Percentiles rank a stretch among this genome's conserved stretches.
phyloP scores from a whole-genome alignment of 2,888 invertebrate species.

The Xestoiulus laeticollis region DNA sequence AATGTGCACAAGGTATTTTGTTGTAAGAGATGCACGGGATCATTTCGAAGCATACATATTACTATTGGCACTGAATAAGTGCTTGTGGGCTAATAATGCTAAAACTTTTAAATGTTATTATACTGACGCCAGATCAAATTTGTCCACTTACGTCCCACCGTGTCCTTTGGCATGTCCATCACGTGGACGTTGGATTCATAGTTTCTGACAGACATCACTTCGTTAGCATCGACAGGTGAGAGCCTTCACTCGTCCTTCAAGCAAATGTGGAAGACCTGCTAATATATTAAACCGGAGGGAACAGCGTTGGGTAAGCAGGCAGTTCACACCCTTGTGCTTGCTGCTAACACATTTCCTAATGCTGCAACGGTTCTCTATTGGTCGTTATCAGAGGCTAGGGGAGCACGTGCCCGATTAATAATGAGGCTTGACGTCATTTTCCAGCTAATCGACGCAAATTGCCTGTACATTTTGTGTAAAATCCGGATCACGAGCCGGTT shows the following conservation, averaged over 20 bases:
- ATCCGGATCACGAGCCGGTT: too few species aligned
- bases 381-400: too few species aligned
- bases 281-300: neutral
- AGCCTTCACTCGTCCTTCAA: neutral
- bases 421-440: neutral
- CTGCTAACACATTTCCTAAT: neutral
- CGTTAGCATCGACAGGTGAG: neutral
- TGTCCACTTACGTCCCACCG: neutral
- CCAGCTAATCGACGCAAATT: neutral
- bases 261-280: neutral
- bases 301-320: neutral
- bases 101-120: too few species aligned
- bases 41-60: too few species aligned
- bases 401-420: neutral
- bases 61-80: too few species aligned
- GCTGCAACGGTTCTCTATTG: too few species aligned
- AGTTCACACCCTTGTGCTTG: too few species aligned
- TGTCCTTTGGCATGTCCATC: conserved; percentile 2
- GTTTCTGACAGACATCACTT: neutral
- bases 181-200: neutral
- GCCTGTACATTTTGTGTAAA: neutral
- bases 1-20: too few species aligned
- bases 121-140: too few species aligned
- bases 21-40: too few species aligned
- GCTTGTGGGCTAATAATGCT: too few species aligned